Conservation (phyloP, 2,797 vertebrate species). For the Phalanger gymnotis region DNA sequence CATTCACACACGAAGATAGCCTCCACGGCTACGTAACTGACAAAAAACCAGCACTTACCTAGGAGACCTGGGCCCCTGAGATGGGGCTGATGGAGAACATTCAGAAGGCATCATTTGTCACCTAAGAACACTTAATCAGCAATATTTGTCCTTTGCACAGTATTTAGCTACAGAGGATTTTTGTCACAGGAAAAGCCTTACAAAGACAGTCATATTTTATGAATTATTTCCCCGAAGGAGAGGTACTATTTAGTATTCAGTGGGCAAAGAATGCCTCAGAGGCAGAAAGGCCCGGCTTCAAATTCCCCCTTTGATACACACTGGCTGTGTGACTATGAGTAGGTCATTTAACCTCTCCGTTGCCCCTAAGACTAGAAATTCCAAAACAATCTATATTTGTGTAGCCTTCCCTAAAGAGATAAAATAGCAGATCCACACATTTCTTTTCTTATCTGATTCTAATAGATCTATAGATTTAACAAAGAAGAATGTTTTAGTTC, state of each 20-base stretch:
- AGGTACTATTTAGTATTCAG: neutral
- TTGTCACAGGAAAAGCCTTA: neutral
- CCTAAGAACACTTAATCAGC: neutral
- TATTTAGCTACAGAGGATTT: neutral
- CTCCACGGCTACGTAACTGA: neutral
- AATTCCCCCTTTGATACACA: neutral
- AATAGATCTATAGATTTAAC: neutral
- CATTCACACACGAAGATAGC: neutral
- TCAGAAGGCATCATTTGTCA: neutral
- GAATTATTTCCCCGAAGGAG: neutral
- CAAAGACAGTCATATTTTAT: neutral
- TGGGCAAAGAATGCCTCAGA: neutral
- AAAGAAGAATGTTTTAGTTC: neutral
- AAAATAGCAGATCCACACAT: neutral
- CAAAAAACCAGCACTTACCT: constrained; percentile 43
- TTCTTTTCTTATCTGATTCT: neutral
- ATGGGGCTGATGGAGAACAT: neutral
- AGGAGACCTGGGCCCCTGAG: neutral
- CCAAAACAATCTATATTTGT: neutral
- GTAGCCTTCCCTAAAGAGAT: neutral
- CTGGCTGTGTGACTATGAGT: neutral
- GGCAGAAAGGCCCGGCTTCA: neutral
- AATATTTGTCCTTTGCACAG: neutral
- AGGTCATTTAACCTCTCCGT: neutral
- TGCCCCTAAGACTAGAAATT: neutral